These are phyloP conservation scores for Emesis russula DNA, from an alignment of 2,888 invertebrate genomes.

Conservation along the genomic window DNA sequence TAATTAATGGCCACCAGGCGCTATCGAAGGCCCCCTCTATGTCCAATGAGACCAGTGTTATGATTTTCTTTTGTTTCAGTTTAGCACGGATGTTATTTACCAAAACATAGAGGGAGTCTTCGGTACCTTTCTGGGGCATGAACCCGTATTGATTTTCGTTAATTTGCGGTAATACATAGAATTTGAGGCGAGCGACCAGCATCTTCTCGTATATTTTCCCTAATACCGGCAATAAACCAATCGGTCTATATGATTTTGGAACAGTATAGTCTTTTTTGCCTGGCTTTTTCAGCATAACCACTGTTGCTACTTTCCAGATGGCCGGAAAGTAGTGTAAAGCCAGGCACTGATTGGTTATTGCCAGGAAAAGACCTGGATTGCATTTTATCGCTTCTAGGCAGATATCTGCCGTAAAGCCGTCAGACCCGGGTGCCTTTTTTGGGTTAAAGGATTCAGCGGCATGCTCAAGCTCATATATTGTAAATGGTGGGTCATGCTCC, in stretches of 20 bases:
- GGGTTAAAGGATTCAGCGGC: not conserved
- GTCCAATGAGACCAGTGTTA: no score
- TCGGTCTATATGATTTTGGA: not conserved
- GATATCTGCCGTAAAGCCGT: not conserved
- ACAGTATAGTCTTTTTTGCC: not conserved
- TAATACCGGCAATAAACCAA: no score
- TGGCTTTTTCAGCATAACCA: not conserved
- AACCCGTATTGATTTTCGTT: no score
- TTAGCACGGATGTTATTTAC: no score
- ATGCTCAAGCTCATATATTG: not conserved
- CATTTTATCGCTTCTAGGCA: not conserved
- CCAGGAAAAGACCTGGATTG: not conserved
- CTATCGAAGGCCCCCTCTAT: no score
- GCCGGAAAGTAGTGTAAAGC: not conserved
- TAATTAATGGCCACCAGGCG: no score
- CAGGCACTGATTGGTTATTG: not conserved
- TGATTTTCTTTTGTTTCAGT: no score
- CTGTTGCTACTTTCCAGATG: not conserved
- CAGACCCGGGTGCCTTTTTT: not conserved
- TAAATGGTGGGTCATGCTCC: not conserved
- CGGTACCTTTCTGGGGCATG: no score
- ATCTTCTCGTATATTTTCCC: no score
- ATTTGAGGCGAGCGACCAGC: no score
- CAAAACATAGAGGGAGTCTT: no score
- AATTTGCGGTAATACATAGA: no score